These are phyloP conservation scores for Platypus cylindrus DNA, from an alignment of 2,888 invertebrate genomes.

Conservation along the genomic window DNA sequence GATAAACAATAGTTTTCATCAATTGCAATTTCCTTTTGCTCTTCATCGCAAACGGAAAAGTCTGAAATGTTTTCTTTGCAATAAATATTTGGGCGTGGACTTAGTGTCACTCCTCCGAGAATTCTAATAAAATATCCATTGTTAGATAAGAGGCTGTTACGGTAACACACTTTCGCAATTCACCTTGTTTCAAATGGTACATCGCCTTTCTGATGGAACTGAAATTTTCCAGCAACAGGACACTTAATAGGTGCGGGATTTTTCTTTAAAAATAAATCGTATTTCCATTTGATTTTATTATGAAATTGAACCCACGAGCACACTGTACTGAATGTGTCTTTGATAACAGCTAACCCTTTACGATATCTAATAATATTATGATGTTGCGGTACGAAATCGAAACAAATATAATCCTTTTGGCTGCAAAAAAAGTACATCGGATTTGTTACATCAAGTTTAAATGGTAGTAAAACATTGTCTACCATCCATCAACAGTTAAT, in stretches of 20 bases:
- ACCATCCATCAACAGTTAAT: constrained; percentile 90
- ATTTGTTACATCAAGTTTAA: neutral
- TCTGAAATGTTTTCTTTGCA: constrained; percentile 92
- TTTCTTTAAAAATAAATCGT: constrained; percentile 72
- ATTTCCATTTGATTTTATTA: constrained; percentile 75
- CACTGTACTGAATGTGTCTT: constrained; percentile 81
- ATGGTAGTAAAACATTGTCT: constrained; percentile 14
- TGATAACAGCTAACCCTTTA: constrained; percentile 77
- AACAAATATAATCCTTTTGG: constrained; percentile 95
- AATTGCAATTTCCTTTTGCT: constrained; percentile 86
- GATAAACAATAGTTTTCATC: constrained; percentile 94
- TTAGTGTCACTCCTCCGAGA: constrained; percentile 86
- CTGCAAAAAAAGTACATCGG: constrained; percentile 36
- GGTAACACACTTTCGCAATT: too few species aligned
- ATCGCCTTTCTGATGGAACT: constrained; percentile 85
- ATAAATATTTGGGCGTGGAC: constrained; percentile 83
- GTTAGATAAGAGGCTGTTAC: too few species aligned
- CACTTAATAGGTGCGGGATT: constrained; percentile 87
- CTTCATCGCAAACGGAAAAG: constrained; percentile 88
- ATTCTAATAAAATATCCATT: constrained; percentile 43
- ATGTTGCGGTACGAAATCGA: constrained; percentile 90
- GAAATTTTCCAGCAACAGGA: constrained; percentile 93
- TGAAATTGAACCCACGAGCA: constrained; percentile 91
- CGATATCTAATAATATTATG: constrained; percentile 90
- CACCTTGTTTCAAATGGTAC: constrained; percentile 69